A percentile compares a stretch with the other conserved stretches of the same genome.
Evolutionary conservation across 1,140 invertebrate species (phyloP).

Genomic region (Sipha flava): DNA sequence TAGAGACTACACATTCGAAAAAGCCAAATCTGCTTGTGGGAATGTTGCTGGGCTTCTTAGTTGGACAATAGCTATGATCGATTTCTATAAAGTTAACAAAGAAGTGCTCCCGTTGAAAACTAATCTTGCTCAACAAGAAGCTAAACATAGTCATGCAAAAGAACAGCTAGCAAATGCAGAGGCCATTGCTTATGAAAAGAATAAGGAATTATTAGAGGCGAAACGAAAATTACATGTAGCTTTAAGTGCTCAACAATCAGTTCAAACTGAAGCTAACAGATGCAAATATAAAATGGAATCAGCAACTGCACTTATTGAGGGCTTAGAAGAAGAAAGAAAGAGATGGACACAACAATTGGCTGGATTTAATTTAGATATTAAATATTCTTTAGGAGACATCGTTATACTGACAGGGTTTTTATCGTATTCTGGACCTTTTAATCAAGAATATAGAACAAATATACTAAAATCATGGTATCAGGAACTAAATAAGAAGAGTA

Average conservation of each 20-base stretch:
- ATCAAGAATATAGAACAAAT: not conserved
- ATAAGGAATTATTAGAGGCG: slow-evolving; percentile 59
- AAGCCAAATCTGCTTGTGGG: slow-evolving; percentile 81
- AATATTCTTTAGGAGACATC: slow-evolving; percentile 78
- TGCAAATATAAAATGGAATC: slow-evolving; percentile 80
- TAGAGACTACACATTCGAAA: slow-evolving; percentile 75
- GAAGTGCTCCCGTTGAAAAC: slow-evolving; percentile 75
- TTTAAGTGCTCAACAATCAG: slow-evolving; percentile 59
- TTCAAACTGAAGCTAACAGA: slow-evolving; percentile 70
- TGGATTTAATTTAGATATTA: slow-evolving; percentile 63
- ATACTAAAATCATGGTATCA: slow-evolving; percentile 58
- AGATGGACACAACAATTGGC: slow-evolving; percentile 73
- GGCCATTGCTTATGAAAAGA: slow-evolving; percentile 69
- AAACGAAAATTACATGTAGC: slow-evolving; percentile 67
- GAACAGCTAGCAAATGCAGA: slow-evolving; percentile 68
- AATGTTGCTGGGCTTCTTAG: slow-evolving; percentile 84
- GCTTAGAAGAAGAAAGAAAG: slow-evolving; percentile 79
- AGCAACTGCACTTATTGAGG: slow-evolving; percentile 75
- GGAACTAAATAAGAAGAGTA: slow-evolving; percentile 55
- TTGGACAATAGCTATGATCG: slow-evolving; percentile 88
- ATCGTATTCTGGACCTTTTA: slow-evolving; percentile 79
- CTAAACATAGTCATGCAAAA: slow-evolving; percentile 53
- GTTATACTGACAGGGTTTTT: slow-evolving; percentile 79
- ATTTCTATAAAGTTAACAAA: slow-evolving; percentile 82
- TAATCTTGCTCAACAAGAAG: slow-evolving; percentile 49